Evolutionary conservation across 2,888 invertebrate species (phyloP).

Genomic region (Adelognathus sp.): DNA sequence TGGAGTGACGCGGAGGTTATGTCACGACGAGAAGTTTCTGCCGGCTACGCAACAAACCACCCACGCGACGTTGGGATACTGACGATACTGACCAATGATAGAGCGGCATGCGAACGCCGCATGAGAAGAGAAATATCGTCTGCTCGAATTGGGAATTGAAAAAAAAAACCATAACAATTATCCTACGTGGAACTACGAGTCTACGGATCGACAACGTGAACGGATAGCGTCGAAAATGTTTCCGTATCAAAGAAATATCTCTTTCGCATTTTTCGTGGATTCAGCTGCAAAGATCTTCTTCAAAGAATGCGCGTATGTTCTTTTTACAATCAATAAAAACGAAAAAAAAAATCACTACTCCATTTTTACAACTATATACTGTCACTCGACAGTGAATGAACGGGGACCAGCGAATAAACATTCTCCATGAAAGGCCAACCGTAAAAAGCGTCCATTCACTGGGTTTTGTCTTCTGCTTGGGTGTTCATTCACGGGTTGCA

Average conservation of each 20-base stretch:
- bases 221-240: constrained; percentile 6
- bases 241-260: not conserved
- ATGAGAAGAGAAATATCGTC: not conserved
- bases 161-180: not conserved
- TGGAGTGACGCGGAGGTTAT: not conserved
- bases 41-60: not conserved
- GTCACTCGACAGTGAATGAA: too few species aligned
- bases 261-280: not conserved
- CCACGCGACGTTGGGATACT: not conserved
- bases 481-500: too few species aligned
- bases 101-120: not conserved
- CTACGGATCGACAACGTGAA: too few species aligned
- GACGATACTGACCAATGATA: too few species aligned
- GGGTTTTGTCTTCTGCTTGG: too few species aligned
- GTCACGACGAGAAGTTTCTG: not conserved
- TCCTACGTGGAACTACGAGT: not conserved
- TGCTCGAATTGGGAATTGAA: not conserved
- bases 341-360: not conserved
- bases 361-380: too few species aligned
- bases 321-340: not conserved
- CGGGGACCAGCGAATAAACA: too few species aligned
- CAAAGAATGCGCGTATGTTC: constrained; percentile 9
- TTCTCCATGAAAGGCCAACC: too few species aligned
- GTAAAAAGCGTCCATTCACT: too few species aligned
- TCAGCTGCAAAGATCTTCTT: not conserved